phyloP scores from a whole-genome alignment of 1,140 invertebrate genomes.

The Thaumetopoea pityocampa region DNA sequence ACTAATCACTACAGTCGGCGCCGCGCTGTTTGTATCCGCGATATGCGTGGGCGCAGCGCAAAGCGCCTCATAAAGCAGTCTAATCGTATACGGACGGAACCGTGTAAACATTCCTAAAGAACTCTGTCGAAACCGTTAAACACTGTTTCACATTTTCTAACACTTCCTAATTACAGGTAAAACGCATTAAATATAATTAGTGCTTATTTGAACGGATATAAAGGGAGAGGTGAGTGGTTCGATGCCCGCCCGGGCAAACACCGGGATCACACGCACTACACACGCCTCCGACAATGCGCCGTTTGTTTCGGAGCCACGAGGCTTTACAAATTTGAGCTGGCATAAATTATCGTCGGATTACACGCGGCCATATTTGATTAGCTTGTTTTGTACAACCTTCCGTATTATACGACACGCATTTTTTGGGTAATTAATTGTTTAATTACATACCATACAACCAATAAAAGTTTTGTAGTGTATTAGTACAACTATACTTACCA shows the following conservation, averaged over 20 bases:
- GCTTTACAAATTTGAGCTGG: conserved; percentile 23
- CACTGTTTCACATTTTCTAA: conserved; percentile 60
- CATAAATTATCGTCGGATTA: conserved; percentile 28
- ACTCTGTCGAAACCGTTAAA: conserved; percentile 34
- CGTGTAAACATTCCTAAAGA: conserved; percentile 28
- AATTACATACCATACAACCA: no score
- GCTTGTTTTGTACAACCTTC: conserved; percentile 8
- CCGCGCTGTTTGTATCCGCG: conserved; percentile 35
- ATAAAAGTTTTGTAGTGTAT: no score
- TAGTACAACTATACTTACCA: no score
- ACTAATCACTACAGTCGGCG: conserved; percentile 30
- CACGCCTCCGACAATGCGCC: conserved; percentile 27
- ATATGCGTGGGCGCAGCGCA: conserved; percentile 23
- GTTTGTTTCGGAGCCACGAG: conserved; percentile 26
- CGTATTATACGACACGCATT: no score
- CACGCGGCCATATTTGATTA: conserved; percentile 19
- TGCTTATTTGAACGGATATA: conserved; percentile 55
- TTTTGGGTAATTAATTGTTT: not conserved
- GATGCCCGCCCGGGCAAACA: conserved; percentile 37
- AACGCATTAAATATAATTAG: conserved; percentile 63
- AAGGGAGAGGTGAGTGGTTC: conserved; percentile 33
- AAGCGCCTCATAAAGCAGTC: conserved; percentile 39
- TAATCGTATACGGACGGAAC: conserved; percentile 30
- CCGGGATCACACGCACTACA: conserved; percentile 24
- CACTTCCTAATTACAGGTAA: conserved; percentile 66